These are phyloP conservation scores for Sinocyclocheilus anophthalmus DNA, from an alignment of 2,113 vertebrate species.

Conservation along the genomic window DNA sequence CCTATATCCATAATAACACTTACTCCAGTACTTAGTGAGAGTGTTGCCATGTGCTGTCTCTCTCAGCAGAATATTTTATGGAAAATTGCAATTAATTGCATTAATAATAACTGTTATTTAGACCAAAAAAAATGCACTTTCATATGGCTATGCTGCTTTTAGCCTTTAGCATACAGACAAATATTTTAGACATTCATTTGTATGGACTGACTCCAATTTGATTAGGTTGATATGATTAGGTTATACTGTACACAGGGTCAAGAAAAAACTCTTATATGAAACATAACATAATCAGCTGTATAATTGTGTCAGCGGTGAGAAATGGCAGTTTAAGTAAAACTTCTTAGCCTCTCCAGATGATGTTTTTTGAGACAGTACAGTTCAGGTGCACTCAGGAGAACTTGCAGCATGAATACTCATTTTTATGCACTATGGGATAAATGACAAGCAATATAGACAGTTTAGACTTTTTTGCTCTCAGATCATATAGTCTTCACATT, in stretches of 20 bases:
- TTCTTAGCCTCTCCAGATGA: background rate
- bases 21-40: background rate
- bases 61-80: background rate
- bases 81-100: background rate
- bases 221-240: slow-evolving; percentile 12
- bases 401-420: background rate
- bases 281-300: slow-evolving; percentile 7
- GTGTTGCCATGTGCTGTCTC: background rate
- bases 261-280: background rate
- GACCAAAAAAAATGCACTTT: background rate
- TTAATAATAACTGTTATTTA: background rate
- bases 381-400: no score
- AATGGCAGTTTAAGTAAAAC: slow-evolving; percentile 3
- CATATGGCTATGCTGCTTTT: background rate
- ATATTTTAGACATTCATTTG: background rate
- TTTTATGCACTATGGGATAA: background rate
- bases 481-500: background rate
- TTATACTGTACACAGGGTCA: slow-evolving; percentile 14
- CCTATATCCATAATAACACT: no score
- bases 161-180: slow-evolving; percentile 11
- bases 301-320: slow-evolving; percentile 15
- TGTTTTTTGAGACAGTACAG: background rate
- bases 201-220: slow-evolving; percentile 5
- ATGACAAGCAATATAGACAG: background rate
- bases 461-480: background rate